Percentiles rank a stretch among this genome's conserved stretches.
phyloP scores from a whole-genome alignment of 2,113 vertebrate genomes.

The Anser brachyrhynchus region DNA sequence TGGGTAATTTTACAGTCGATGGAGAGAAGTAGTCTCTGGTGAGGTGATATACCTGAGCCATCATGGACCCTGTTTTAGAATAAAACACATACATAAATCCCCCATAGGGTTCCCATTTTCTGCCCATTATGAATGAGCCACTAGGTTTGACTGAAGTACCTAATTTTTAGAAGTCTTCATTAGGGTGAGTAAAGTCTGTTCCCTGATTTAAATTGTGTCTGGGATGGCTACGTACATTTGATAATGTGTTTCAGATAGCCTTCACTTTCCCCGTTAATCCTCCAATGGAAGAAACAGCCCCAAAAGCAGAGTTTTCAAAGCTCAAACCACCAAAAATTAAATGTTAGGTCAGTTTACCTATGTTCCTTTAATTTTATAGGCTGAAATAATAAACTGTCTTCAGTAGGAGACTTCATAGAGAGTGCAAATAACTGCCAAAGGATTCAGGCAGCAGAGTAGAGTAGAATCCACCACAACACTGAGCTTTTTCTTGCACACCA shows the following conservation, averaged over 20 bases:
- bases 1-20: background rate
- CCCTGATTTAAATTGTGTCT: background rate
- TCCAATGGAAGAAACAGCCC: background rate
- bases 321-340: background rate
- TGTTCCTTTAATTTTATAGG: background rate
- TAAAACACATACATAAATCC: background rate
- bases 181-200: background rate
- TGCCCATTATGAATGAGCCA: background rate
- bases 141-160: background rate
- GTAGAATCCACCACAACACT: background rate
- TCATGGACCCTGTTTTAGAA: background rate
- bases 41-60: background rate
- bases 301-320: background rate
- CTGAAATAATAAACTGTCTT: background rate
- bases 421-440: rapidly evolving
- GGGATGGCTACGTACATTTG: background rate
- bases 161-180: background rate
- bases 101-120: background rate
- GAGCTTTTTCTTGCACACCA: background rate
- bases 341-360: background rate
- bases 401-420: background rate
- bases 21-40: background rate
- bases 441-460: background rate
- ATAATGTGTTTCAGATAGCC: background rate
- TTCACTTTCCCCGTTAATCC: background rate